Evolutionary conservation across 2,888 invertebrate species (phyloP).

Genomic region (Aleiodes leptofemur): DNA sequence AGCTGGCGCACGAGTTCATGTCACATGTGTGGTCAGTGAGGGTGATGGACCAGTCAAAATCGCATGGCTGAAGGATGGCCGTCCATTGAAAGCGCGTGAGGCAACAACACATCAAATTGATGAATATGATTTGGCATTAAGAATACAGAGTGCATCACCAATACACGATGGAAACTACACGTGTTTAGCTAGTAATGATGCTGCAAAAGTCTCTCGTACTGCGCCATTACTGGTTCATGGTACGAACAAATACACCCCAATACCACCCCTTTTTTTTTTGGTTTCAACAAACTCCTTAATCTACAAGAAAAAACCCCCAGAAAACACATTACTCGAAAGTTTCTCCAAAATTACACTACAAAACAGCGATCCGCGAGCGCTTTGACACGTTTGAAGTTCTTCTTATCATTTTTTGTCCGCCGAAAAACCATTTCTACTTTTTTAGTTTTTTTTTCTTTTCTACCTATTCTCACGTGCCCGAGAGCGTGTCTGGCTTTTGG

Average conservation of each 20-base stretch:
- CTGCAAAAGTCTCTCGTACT: slow-evolving; percentile 74
- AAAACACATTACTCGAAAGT: neutral
- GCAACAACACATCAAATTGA: slow-evolving; percentile 68
- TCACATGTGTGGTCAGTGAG: slow-evolving; percentile 76
- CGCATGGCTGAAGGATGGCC: slow-evolving; percentile 78
- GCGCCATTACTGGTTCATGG: slow-evolving; percentile 76
- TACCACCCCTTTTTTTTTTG: neutral
- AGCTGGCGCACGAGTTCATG: slow-evolving; percentile 75
- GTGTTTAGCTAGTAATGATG: slow-evolving; percentile 76
- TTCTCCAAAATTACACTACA: neutral
- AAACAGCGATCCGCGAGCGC: no score
- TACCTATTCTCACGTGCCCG: slow-evolving; percentile 41
- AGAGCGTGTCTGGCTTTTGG: slow-evolving; percentile 41
- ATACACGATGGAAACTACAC: slow-evolving; percentile 77
- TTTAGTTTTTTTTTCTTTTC: slow-evolving; percentile 19
- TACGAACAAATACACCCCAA: slow-evolving; percentile 61
- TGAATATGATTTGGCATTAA: slow-evolving; percentile 74
- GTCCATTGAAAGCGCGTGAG: slow-evolving; percentile 73
- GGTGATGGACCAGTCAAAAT: slow-evolving; percentile 78
- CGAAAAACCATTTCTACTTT: slow-evolving; percentile 25
- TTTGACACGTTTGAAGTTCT: slow-evolving; percentile 8
- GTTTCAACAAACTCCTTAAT: neutral
- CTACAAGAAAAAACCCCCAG: no score
- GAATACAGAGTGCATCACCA: slow-evolving; percentile 76
- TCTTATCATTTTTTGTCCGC: slow-evolving; percentile 40